Conservation (phyloP, 2,888 invertebrate genomes). For the Erebia aethiops region DNA sequence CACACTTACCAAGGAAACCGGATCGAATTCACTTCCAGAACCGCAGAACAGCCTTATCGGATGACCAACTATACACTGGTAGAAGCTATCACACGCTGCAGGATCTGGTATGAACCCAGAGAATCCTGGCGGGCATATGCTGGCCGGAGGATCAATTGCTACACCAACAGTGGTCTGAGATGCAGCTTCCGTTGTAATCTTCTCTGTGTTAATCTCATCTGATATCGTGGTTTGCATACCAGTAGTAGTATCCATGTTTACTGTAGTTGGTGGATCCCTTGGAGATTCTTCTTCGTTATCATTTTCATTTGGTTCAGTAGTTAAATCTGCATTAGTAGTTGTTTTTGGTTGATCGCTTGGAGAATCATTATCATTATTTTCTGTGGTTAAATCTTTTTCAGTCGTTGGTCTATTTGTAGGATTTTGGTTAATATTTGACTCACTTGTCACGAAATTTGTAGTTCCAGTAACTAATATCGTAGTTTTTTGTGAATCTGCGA, state of each 20-base stretch:
- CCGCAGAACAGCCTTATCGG: conserved; percentile 42
- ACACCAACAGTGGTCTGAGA: neutral
- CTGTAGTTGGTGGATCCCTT: conserved; percentile 1
- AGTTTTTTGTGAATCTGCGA: neutral
- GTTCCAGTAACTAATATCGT: neutral
- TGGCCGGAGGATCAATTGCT: neutral
- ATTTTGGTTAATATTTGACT: neutral
- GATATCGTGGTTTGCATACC: neutral
- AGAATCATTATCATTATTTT: neutral
- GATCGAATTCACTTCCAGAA: conserved; percentile 25
- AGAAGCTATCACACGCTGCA: conserved; percentile 51
- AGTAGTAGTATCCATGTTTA: neutral
- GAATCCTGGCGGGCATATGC: conserved; percentile 11
- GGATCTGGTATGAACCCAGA: conserved; percentile 56
- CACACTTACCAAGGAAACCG: conserved; percentile 13
- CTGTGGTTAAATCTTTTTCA: neutral
- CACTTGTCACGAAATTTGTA: neutral
- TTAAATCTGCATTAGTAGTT: neutral
- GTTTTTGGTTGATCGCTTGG: neutral
- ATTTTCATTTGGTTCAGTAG: neutral
- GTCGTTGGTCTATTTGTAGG: conserved; percentile 1
- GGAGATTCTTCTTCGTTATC: neutral
- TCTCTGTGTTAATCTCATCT: conserved; percentile 11
- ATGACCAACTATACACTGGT: conserved; percentile 51
- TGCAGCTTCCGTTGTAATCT: neutral